These are phyloP conservation scores for Sternotherus odoratus DNA, from an alignment of 2,797 vertebrate genomes.

Conservation along the genomic window DNA sequence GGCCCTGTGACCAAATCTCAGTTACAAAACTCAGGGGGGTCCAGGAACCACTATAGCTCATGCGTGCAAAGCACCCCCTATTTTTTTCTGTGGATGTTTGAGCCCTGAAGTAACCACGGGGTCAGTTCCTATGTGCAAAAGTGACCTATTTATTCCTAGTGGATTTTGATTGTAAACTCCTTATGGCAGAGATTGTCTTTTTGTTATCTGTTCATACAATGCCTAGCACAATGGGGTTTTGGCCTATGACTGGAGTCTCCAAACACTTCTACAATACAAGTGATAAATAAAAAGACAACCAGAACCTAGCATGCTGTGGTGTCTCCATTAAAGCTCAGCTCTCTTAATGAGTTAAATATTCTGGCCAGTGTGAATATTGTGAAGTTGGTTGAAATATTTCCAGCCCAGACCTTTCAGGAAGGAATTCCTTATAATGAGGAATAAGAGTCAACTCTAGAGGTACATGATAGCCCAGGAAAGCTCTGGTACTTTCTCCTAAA, in stretches of 20 bases:
- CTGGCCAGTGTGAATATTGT: not conserved
- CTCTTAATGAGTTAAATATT: not conserved
- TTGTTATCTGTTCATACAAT: not conserved
- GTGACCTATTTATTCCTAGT: not conserved
- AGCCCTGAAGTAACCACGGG: too few species aligned
- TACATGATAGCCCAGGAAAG: not conserved
- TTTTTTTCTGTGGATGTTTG: too few species aligned
- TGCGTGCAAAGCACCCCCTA: too few species aligned
- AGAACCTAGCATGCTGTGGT: not conserved
- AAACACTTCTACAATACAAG: not conserved
- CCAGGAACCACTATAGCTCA: too few species aligned
- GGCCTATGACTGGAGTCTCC: not conserved
- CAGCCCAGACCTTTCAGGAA: not conserved
- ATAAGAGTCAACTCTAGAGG: not conserved
- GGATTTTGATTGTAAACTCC: not conserved
- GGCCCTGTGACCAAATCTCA: too few species aligned
- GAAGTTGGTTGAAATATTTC: not conserved
- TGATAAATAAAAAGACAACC: not conserved
- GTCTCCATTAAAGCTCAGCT: not conserved
- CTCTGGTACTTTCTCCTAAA: not conserved
- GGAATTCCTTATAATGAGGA: not conserved
- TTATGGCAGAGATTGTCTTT: not conserved
- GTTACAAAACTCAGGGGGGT: too few species aligned
- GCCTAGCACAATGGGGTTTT: not conserved
- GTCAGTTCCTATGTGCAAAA: not conserved